phyloP scores from a whole-genome alignment of 2,888 invertebrate species.

The Cephus spinipes region DNA sequence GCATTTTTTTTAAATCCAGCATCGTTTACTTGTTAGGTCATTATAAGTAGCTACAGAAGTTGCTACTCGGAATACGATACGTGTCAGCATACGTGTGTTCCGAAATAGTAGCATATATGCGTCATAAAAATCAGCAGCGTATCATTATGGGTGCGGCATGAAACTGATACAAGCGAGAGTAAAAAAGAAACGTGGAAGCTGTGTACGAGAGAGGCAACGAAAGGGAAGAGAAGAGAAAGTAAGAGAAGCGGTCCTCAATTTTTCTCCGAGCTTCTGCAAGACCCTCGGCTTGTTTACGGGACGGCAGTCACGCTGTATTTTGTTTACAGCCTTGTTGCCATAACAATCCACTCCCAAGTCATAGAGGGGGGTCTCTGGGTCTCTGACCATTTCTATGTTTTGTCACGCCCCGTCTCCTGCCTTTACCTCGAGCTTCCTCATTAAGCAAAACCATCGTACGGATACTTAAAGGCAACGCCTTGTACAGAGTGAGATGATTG shows the following conservation, averaged over 20 bases:
- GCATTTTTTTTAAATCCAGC: not conserved
- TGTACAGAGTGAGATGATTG: not conserved
- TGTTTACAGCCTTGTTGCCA: constrained; percentile 59
- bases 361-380: not conserved
- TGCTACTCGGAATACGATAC: constrained; percentile 22
- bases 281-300: constrained; percentile 47
- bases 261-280: constrained; percentile 35
- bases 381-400: constrained; percentile 21
- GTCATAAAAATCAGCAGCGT: constrained; percentile 36
- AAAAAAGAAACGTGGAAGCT: not conserved
- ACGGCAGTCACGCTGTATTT: constrained; percentile 57
- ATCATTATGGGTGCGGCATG: constrained; percentile 42
- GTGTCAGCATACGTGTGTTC: constrained; percentile 9
- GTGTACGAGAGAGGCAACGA: not conserved
- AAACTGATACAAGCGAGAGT: constrained; percentile 45
- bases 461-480: not conserved
- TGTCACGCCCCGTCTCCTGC: constrained; percentile 18
- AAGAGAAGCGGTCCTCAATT: constrained; percentile 7
- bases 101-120: not conserved
- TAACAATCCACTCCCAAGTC: constrained; percentile 42
- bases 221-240: constrained; percentile 11
- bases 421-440: constrained; percentile 18
- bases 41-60: constrained; percentile 15
- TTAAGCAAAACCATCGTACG: constrained; percentile 8
- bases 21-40: not conserved